Conservation (phyloP, 2,797 vertebrate genomes). For the Champsocephalus esox region DNA sequence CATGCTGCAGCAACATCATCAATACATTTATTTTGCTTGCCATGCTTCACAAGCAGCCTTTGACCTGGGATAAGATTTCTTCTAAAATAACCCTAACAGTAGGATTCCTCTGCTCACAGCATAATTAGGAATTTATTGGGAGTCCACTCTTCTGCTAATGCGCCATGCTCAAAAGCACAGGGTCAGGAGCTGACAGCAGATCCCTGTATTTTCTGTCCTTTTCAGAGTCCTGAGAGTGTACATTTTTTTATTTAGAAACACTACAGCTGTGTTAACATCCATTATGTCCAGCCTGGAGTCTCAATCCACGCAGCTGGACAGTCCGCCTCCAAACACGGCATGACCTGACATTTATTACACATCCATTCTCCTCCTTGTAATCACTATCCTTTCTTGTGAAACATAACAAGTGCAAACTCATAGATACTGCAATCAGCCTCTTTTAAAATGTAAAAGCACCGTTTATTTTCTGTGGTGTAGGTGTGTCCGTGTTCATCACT, state of each 20-base stretch:
- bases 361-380: conserved; percentile 14
- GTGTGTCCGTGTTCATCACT: conserved; percentile 5
- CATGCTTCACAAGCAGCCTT: conserved; percentile 39
- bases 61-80: conserved; percentile 65
- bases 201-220: neutral
- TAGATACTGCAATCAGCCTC: conserved; percentile 40
- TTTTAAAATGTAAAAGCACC: conserved; percentile 22
- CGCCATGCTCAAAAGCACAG: conserved; percentile 10
- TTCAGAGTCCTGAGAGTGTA: neutral
- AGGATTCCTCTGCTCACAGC: conserved; percentile 33
- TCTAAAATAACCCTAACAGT: conserved; percentile 61
- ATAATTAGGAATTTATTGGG: conserved; percentile 73
- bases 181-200: conserved; percentile 1
- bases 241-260: neutral
- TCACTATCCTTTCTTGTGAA: conserved; percentile 38
- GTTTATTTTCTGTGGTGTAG: neutral
- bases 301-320: neutral
- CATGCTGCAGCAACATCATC: conserved; percentile 47
- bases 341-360: conserved; percentile 17
- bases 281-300: conserved; percentile 10
- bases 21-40: conserved; percentile 54
- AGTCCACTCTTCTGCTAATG: conserved; percentile 30
- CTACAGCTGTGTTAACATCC: neutral
- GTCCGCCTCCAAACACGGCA: neutral
- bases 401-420: conserved; percentile 44